phyloP scores from a whole-genome alignment of 2,797 vertebrate genomes.

The Rhincodon typus region DNA sequence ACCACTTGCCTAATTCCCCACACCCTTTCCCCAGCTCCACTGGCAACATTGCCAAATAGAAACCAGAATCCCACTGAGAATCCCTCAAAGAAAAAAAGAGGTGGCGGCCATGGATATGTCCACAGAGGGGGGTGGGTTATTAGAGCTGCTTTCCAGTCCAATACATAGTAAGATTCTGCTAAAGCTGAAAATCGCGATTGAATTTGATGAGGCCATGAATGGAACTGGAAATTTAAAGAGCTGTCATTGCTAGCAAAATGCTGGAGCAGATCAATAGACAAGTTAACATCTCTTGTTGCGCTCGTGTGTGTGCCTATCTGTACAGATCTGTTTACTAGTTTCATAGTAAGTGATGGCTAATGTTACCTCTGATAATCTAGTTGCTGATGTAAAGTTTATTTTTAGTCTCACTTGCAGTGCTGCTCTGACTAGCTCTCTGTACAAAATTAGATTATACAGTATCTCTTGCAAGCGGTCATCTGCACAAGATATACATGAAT shows the following conservation, averaged over 20 bases:
- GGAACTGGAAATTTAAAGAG: neutral
- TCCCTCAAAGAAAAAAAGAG: too few relatives aligned
- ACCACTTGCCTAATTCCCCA: neutral
- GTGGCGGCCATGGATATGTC: neutral
- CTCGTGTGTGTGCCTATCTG: neutral
- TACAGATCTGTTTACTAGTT: neutral
- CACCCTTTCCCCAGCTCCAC: neutral
- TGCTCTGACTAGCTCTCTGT: too few relatives aligned
- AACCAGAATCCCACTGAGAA: neutral
- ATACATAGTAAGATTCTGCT: neutral
- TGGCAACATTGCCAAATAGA: neutral
- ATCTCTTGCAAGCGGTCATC: neutral
- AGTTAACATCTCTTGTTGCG: neutral
- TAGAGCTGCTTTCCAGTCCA: neutral
- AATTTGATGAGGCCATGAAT: neutral
- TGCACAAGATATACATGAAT: neutral
- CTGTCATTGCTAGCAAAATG: neutral
- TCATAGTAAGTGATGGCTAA: neutral
- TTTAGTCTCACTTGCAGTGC: neutral
- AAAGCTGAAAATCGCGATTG: neutral
- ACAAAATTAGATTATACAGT: neutral
- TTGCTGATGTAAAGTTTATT: neutral
- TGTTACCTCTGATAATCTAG: neutral
- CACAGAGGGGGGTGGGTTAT: neutral
- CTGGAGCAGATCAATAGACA: neutral